A percentile compares a stretch with the other conserved stretches of the same genome.
Conservation (phyloP, 2,797 vertebrate genomes). For the Poliocrania exsul region DNA sequence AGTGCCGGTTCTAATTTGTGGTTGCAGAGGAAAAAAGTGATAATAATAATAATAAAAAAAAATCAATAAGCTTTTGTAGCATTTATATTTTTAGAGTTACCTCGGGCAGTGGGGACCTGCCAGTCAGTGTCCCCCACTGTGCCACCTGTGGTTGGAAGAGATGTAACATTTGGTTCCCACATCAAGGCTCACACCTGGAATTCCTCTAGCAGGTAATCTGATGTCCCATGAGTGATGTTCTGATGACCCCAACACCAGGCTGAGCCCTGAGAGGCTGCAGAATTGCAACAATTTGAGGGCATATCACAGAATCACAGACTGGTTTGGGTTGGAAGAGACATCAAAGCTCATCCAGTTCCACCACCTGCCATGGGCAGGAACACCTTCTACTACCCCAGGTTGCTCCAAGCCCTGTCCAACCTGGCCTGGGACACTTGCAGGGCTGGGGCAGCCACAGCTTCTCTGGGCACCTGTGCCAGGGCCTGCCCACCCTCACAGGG, state of each 20-base stretch:
- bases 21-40: neutral
- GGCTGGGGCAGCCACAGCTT: neutral
- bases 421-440: neutral
- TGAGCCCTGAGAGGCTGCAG: neutral
- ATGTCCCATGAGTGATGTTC: neutral
- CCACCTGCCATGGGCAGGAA: neutral
- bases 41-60: neutral
- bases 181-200: constrained; percentile 5
- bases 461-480: neutral
- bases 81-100: constrained; percentile 64
- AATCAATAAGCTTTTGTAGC: constrained; percentile 59
- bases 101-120: constrained; percentile 40
- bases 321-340: neutral
- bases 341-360: neutral
- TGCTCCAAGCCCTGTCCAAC: neutral
- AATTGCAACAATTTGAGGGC: constrained; percentile 49
- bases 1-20: constrained; percentile 78
- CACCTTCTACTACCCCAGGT: accelerated
- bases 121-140: accelerated
- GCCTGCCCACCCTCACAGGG: accelerated
- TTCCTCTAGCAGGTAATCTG: constrained; percentile 17
- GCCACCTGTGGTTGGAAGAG: neutral
- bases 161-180: neutral
- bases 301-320: neutral
- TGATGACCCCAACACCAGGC: neutral